A percentile compares a stretch with the other conserved stretches of the same genome.
Conservation (phyloP, 2,888 invertebrate genomes). For the Caenorhabditis sp. region DNA sequence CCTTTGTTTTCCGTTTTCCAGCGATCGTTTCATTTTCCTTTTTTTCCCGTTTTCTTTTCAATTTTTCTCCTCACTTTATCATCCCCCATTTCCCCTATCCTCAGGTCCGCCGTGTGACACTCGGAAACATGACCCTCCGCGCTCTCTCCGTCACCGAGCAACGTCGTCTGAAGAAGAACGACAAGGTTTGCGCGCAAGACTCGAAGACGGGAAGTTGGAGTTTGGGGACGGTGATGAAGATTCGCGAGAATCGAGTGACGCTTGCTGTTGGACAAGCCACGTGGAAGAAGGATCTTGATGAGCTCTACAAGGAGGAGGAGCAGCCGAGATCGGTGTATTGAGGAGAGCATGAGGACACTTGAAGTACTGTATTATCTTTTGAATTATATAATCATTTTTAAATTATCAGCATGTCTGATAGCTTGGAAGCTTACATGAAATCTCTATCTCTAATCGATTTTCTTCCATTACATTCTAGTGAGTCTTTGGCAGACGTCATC, state of each 20-base stretch:
- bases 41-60: conserved; percentile 1
- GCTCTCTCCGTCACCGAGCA: conserved; percentile 25
- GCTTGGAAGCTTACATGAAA: too few relatives aligned
- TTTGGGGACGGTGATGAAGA: conserved; percentile 31
- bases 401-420: not conserved
- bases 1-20: not conserved
- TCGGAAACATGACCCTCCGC: conserved; percentile 51
- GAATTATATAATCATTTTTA: not conserved
- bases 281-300: conserved; percentile 48
- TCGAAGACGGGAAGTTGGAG: conserved; percentile 56
- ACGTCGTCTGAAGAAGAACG: conserved; percentile 21
- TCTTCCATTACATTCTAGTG: too few relatives aligned
- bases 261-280: conserved; percentile 25
- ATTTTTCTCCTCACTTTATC: not conserved
- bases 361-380: not conserved
- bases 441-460: too few relatives aligned
- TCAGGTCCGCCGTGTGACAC: conserved; percentile 30
- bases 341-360: not conserved
- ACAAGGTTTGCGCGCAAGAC: conserved; percentile 59
- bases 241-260: conserved; percentile 30
- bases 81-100: not conserved
- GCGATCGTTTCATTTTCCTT: conserved; percentile 13
- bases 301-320: conserved; percentile 52
- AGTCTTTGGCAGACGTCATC: too few relatives aligned
- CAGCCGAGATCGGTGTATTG: not conserved